Base-by-base conservation (phyloP, 2,888 invertebrate species). In the Nesidiocoris tenuis region DNA sequence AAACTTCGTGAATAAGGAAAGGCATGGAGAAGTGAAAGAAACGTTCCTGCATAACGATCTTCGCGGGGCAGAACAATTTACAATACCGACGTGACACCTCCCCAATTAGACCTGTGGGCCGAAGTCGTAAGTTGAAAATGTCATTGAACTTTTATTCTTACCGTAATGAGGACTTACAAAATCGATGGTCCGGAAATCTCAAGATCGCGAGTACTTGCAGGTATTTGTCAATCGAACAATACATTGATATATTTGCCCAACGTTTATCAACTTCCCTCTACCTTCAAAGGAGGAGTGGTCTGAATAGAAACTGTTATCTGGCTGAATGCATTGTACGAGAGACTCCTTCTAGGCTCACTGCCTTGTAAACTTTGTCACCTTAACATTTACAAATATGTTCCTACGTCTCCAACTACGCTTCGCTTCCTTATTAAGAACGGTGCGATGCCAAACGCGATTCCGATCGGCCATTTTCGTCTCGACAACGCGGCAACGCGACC, bases 11-110 rank as follows among this genome's bases (percentile, higher is more conserved):
- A 19, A 65, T 39, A 65, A 65, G 39, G 39, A 65, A 61, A 61
- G 64, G 24, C 22, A 18, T n/a, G n/a, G n/a, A 65, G 65, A 0
- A 19, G 17, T 25, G 5, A 39, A 23, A 17, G 39, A 24, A 25
- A 65, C 18, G 65, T 39, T 39, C 39, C 65, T 39, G 65, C 25
- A 39, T 24, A 65, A 65, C 65, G 65, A 65, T 65, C 39, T 65
- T 39, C 39, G 12, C 3, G 39, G 39, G 5, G 12, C 39, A 39
- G 12, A 7, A 39, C 3, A 39, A 39, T 39, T 39, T 39, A 39
- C 39, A 7, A 12, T 39, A 39, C 39, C 39, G 39, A 39, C 39
- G 39, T 12, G 39, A 39, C 39, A 39, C 39, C 12, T 3, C 12
- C 12, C 39, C 39, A 39, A 39, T 39, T 39, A 39, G 39, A 12